Evolutionary conservation across 2,797 vertebrate genomes (phyloP).

Genomic region (Gallinago nigripennis): DNA sequence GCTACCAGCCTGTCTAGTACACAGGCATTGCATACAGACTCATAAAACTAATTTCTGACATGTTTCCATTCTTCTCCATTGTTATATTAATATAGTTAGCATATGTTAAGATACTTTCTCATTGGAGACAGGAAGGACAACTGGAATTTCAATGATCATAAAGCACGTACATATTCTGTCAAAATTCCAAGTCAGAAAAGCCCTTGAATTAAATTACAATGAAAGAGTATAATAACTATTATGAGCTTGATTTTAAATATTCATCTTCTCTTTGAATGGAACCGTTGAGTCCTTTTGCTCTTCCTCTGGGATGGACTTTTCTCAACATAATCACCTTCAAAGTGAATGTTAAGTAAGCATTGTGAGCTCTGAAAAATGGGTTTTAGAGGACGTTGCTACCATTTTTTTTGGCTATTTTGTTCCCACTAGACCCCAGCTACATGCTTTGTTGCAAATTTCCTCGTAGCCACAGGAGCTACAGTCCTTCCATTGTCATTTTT

Average conservation of each 20-base stretch:
- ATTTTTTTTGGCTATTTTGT: not conserved
- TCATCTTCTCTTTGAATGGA: slow-evolving; percentile 20
- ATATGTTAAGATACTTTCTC: slow-evolving; percentile 46
- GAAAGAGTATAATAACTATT: not conserved
- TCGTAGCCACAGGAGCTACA: not conserved
- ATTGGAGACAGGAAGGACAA: slow-evolving; percentile 52
- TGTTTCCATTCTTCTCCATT: slow-evolving; percentile 43
- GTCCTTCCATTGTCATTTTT: not conserved
- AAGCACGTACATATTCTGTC: slow-evolving; percentile 44
- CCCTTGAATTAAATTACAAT: slow-evolving; percentile 33
- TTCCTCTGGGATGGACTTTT: slow-evolving; percentile 41
- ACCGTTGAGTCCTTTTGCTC: not conserved
- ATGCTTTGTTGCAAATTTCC: not conserved
- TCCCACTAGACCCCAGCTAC: not conserved
- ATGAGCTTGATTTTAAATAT: slow-evolving; percentile 41
- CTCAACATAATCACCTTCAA: slow-evolving; percentile 28
- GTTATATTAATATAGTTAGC: slow-evolving; percentile 21
- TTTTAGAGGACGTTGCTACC: not conserved
- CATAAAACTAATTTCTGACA: slow-evolving; percentile 50
- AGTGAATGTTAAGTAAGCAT: slow-evolving; percentile 5
- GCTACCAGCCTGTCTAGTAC: slow-evolving; percentile 6
- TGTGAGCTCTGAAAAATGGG: not conserved
- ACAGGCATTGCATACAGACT: not conserved
- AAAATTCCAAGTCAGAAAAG: slow-evolving; percentile 57
- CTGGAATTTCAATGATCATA: slow-evolving; percentile 40